Percentiles rank a stretch among this genome's conserved stretches.
Conservation (phyloP, 2,888 invertebrate genomes). For the Eupithecia vulgata region DNA sequence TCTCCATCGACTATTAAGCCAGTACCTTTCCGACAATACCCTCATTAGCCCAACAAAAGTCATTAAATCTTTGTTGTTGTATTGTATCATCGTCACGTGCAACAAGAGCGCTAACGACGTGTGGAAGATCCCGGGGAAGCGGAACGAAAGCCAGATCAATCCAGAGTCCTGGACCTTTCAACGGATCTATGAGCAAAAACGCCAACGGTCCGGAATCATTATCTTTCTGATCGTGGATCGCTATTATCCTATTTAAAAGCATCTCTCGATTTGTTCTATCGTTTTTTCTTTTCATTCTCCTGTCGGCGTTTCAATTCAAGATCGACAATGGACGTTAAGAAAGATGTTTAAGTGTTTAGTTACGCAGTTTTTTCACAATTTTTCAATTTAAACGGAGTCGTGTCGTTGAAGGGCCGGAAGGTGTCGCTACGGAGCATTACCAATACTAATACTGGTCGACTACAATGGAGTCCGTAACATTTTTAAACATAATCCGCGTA, state of each 20-base stretch:
- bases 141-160: constrained; percentile 77
- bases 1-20: constrained; percentile 67
- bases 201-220: constrained; percentile 76
- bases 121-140: constrained; percentile 81
- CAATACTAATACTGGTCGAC: constrained; percentile 70
- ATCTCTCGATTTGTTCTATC: constrained; percentile 82
- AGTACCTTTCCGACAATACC: constrained; percentile 71
- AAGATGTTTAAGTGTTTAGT: constrained; percentile 83
- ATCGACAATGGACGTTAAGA: constrained; percentile 81
- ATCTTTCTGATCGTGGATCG: constrained; percentile 83
- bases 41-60: constrained; percentile 79
- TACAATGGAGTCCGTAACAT: constrained; percentile 57
- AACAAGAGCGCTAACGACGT: constrained; percentile 80
- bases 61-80: constrained; percentile 72
- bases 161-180: constrained; percentile 71
- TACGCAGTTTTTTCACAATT: constrained; percentile 82
- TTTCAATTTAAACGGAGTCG: constrained; percentile 81
- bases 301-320: constrained; percentile 78
- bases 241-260: constrained; percentile 84
- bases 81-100: constrained; percentile 76
- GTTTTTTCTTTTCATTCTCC: constrained; percentile 74
- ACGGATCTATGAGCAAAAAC: constrained; percentile 71
- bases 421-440: constrained; percentile 79
- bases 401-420: constrained; percentile 80
- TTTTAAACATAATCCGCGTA: constrained; percentile 52